These are phyloP conservation scores for Crenuchus spilurus DNA, from an alignment of 2,797 vertebrate species.

Conservation along the genomic window DNA sequence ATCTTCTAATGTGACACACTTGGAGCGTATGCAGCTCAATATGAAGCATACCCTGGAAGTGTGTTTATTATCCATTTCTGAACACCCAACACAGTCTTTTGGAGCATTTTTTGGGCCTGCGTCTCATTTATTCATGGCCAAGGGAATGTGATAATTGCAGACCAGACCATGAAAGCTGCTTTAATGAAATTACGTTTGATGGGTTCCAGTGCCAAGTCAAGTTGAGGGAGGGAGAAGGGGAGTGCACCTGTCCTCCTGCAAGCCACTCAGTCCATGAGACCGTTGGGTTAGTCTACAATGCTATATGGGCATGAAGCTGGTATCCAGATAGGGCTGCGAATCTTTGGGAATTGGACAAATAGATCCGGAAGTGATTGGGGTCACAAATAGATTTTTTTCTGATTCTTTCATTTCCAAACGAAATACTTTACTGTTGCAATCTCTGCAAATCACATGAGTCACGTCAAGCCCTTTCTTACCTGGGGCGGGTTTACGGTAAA, in stretches of 20 bases:
- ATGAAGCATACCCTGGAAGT: background rate
- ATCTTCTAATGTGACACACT: background rate
- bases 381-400: no score
- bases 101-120: background rate
- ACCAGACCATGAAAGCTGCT: conserved; percentile 45
- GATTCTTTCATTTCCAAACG: no score
- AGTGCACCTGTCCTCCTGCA: conserved; percentile 1
- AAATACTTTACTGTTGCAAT: no score
- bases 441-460: no score
- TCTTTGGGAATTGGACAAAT: no score
- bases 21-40: background rate
- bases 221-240: background rate
- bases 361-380: no score
- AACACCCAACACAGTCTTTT: background rate
- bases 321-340: no score
- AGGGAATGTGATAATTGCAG: conserved; percentile 39
- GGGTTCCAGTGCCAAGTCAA: conserved; percentile 7
- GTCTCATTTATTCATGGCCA: conserved; percentile 28
- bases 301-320: no score
- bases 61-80: conserved; percentile 10
- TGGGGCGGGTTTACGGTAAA: no score
- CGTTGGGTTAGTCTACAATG: no score
- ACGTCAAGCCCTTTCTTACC: no score
- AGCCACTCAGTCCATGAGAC: no score
- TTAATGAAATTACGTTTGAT: conserved; percentile 40